Evolutionary conservation across 2,888 invertebrate genomes (phyloP).

Genomic region (Nebria brevicollis): DNA sequence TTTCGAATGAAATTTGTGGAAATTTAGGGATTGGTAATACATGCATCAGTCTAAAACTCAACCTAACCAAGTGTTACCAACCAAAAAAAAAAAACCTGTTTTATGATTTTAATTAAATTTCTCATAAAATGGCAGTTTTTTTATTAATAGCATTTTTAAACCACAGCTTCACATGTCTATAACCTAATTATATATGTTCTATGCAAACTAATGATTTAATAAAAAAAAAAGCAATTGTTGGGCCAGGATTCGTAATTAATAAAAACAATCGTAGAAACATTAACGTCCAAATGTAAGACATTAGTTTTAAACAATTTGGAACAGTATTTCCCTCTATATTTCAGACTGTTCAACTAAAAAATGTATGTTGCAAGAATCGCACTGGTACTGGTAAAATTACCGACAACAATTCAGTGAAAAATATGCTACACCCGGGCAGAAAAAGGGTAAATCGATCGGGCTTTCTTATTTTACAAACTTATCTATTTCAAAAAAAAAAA

Average conservation of each 20-base stretch:
- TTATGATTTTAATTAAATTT: background rate
- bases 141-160: background rate
- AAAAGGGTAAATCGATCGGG: background rate
- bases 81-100: no score
- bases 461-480: background rate
- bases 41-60: background rate
- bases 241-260: background rate
- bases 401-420: conserved; percentile 1
- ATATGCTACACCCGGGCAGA: background rate
- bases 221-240: background rate
- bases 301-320: background rate
- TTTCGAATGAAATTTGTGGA: background rate
- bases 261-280: background rate
- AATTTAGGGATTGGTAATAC: background rate
- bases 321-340: conserved; percentile 1
- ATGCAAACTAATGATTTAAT: background rate
- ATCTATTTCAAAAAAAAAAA: background rate
- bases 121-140: no score
- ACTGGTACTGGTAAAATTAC: background rate
- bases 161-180: background rate
- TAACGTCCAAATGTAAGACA: background rate
- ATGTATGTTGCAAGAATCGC: background rate
- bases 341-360: background rate
- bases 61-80: background rate
- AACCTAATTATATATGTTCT: background rate